Percentiles rank a stretch among this genome's conserved stretches.
These are phyloP conservation scores for Vidua macroura DNA, from an alignment of 2,113 vertebrate genomes.

Conservation along the genomic window DNA sequence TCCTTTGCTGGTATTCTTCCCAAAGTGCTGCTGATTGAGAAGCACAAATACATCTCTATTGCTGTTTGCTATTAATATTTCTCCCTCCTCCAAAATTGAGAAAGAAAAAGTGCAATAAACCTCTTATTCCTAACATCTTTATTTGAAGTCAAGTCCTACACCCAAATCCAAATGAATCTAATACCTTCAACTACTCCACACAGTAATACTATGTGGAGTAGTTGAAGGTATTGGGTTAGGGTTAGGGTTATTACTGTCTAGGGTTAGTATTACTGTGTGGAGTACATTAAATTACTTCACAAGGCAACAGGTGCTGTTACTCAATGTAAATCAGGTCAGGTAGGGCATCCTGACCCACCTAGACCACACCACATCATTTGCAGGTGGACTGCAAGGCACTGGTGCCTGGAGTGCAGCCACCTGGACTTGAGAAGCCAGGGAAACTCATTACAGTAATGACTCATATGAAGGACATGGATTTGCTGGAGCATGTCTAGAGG, in stretches of 20 bases:
- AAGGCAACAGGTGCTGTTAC: background rate
- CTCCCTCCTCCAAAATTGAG: background rate
- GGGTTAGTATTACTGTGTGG: no score
- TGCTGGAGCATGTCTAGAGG: background rate
- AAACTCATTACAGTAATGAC: background rate
- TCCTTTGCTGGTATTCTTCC: background rate
- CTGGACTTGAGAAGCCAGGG: background rate
- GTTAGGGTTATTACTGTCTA: no score
- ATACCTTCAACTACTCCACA: background rate
- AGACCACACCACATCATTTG: background rate
- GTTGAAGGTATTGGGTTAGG: no score
- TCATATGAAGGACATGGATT: background rate
- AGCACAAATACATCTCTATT: background rate
- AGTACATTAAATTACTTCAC: background rate
- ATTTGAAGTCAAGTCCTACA: background rate
- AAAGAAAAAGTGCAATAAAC: background rate
- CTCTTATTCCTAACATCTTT: background rate
- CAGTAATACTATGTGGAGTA: background rate
- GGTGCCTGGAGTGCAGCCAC: background rate
- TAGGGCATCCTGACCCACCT: background rate
- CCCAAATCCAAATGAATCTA: background rate
- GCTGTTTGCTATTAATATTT: background rate
- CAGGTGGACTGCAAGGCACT: background rate
- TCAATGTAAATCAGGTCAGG: background rate
- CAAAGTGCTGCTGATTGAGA: background rate